Conservation (phyloP, 2,797 vertebrate genomes). For the Mus minutoides region DNA sequence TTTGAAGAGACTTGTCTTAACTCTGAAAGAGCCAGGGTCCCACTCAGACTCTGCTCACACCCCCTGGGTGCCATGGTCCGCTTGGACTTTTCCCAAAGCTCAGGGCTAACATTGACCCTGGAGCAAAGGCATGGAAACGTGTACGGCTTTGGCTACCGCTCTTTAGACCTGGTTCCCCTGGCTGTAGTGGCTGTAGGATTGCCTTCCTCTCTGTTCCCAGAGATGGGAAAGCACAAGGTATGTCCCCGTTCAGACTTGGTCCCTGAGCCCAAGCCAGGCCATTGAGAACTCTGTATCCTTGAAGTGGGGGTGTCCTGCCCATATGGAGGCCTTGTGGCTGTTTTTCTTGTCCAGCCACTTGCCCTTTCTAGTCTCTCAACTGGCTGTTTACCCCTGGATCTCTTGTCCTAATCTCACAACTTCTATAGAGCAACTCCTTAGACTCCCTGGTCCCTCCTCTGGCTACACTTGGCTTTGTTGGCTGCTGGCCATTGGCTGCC, state of each 20-base stretch:
- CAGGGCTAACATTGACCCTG: neutral
- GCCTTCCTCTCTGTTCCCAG: neutral
- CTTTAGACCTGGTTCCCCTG: neutral
- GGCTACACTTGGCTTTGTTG: neutral
- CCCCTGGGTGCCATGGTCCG: neutral
- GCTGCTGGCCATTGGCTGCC: neutral
- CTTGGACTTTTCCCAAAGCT: neutral
- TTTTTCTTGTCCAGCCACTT: neutral
- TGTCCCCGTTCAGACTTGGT: neutral
- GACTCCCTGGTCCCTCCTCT: neutral
- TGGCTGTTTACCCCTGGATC: neutral
- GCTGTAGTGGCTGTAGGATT: neutral
- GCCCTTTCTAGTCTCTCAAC: neutral
- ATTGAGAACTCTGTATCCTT: neutral
- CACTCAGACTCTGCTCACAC: neutral
- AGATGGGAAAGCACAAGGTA: neutral
- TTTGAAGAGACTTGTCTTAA: neutral
- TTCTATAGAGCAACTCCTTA: neutral
- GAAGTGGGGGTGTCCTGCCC: neutral
- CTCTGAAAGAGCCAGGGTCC: neutral
- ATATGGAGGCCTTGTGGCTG: neutral
- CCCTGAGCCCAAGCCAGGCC: accelerated
- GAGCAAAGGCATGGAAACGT: neutral
- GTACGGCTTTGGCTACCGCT: neutral
- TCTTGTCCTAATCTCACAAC: neutral